Evolutionary conservation across 2,797 vertebrate species (phyloP), one percentile per base, ranked within the genome.

Genomic region (Myotis daubentonii): DNA sequence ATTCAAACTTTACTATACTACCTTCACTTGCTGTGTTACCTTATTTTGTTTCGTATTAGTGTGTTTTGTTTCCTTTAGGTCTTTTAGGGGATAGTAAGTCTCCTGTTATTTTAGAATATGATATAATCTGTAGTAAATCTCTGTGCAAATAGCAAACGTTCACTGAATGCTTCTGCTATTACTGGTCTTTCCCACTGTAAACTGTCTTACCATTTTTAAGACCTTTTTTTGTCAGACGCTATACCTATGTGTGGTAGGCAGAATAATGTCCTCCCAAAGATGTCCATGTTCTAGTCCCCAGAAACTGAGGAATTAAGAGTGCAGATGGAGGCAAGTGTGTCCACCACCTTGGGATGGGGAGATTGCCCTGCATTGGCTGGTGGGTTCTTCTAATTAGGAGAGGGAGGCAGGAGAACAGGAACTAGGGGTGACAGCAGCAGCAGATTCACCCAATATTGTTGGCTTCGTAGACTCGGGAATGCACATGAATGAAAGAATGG

Each of bases 61-160:
- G 66, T 20, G 5, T 49, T 91, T 75, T 83, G 44, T 66, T 71
- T 83, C 47, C 49, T 62, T 89, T 33, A 28, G 30, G 10, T 94
- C 57, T 79, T 55, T 76, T 33, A 88, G 65, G 19, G 8, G 3
- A 55, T 38, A 71, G 2, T 47, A 16, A 25, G 19, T 25, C 5
- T 87, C 78, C 49, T 79, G n/a, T n/a, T 79, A 44, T 36, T 84
- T 80, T 79, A 94, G 74, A 55, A 83, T 92, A 47, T 57, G 15
- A 82, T 28, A 30, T 8, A 51, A 41, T 41, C 44, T 8, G 57
- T 49, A 44, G 30, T 36, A 51, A 79, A 93, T 66, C 49, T 15
- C 17, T 68, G 49, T 68, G 49, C 30, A 75, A 6, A 15, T 17
- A 36, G 41, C 28, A 86, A 70, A 79, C 25, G 25, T 79, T 36